Percentiles rank a stretch among this genome's conserved stretches.
Conservation (phyloP, 2,888 invertebrate genomes). For the Athrips mouffetella region DNA sequence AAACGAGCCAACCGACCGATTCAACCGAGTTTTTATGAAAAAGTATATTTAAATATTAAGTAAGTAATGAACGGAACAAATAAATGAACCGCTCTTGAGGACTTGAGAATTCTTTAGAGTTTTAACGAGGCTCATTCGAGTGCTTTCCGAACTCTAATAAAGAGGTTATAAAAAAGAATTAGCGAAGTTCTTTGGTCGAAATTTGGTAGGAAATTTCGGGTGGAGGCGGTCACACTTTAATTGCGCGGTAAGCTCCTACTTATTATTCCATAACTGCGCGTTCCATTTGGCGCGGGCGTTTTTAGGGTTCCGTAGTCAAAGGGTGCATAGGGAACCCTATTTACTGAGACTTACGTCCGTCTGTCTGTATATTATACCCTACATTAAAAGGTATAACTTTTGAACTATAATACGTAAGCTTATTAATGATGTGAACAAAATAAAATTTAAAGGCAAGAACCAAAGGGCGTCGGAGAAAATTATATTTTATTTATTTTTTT, state of each 20-base stretch:
- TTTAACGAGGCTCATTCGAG: slow-evolving; percentile 65
- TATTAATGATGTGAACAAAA: too few relatives aligned
- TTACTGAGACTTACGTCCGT: too few relatives aligned
- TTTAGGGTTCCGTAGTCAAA: too few relatives aligned
- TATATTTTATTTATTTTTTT: too few relatives aligned
- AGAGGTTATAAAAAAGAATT: slow-evolving; percentile 65
- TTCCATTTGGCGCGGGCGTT: slow-evolving; percentile 37
- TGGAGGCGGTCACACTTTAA: slow-evolving; percentile 38
- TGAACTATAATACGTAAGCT: too few relatives aligned
- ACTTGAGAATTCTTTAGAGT: slow-evolving; percentile 55
- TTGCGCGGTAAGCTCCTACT: slow-evolving; percentile 59
- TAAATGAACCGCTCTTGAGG: slow-evolving; percentile 49
- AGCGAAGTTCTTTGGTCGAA: slow-evolving; percentile 44
- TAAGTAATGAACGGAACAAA: slow-evolving; percentile 61
- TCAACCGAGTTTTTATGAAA: slow-evolving; percentile 37
- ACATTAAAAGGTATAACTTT: too few relatives aligned
- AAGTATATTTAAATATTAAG: slow-evolving; percentile 53
- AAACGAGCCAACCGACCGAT: slow-evolving; percentile 34
- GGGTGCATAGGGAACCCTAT: too few relatives aligned
- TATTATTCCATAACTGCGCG: slow-evolving; percentile 54
- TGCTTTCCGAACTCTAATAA: slow-evolving; percentile 65
- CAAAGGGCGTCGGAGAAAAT: too few relatives aligned
- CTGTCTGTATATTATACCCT: too few relatives aligned
- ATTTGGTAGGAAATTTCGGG: slow-evolving; percentile 34
- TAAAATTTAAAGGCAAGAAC: too few relatives aligned